These are phyloP conservation scores for Acanthurus tractus DNA, from an alignment of 2,797 vertebrate species.

Conservation along the genomic window DNA sequence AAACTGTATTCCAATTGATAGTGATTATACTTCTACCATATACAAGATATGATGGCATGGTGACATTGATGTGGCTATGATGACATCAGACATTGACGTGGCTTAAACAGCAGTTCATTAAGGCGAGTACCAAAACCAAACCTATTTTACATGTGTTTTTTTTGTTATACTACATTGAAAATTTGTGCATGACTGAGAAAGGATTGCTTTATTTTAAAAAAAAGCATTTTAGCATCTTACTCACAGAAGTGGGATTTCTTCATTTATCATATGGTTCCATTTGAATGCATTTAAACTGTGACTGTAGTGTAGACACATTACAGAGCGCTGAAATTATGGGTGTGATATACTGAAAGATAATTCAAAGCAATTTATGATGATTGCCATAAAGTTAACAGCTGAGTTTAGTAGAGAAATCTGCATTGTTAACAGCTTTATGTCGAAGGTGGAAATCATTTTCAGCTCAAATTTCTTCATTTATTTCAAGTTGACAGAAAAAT, in stretches of 20 bases:
- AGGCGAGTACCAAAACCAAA: no score
- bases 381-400: background rate
- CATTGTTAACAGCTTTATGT: background rate
- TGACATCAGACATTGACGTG: no score
- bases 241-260: background rate
- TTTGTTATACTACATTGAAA: background rate
- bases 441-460: background rate
- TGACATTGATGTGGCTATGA: no score
- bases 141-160: background rate
- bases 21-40: background rate
- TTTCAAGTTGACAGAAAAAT: background rate
- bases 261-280: background rate
- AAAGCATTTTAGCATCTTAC: background rate
- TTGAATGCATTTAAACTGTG: no score
- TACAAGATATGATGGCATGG: background rate
- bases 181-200: background rate
- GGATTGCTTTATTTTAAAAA: background rate
- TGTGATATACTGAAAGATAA: background rate
- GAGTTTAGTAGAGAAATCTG: background rate
- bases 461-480: background rate
- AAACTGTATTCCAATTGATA: background rate
- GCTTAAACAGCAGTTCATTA: background rate
- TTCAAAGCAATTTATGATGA: background rate
- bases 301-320: conserved; percentile 5
- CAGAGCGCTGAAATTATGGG: conserved; percentile 15